Base-by-base conservation (phyloP, 2,113 vertebrate species). In the Zingel zingel region DNA sequence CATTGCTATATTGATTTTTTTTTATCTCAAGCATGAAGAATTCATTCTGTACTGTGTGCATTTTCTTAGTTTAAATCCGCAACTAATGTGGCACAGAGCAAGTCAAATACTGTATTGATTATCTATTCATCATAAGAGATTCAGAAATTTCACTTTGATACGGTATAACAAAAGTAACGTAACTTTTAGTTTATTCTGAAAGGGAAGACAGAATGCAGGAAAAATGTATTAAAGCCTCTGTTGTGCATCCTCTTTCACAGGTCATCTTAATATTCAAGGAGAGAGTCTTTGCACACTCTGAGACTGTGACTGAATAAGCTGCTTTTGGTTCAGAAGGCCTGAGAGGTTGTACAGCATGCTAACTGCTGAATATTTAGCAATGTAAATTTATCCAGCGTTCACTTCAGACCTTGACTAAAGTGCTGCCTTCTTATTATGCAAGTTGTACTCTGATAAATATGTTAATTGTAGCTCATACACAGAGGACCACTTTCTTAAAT, bases 201-300 rank as follows among this genome's bases (percentile, higher is more conserved):
- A 45, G 66, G 30, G 54, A 78, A 67, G 65, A 23, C 58, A 36
- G 62, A 19, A 39, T 53, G 58, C 63, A 56, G 11, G 77, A 25
- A 39, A 58, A 77, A 80, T 16, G 48, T 33, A 82, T 71, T 51
- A 86, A 66, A 80, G 82, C 43, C 73, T 68, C 21, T 84, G 75
- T 62, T 81, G 69, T 80, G 68, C 79, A 68, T 79, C 43, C 50
- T 70, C 66, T 59, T 86, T 64, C 36, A 85, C 85, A 84, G 86
- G 73, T 82, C 82, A 81, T 65, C 30, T 91, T 86, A 81, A 74
- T 87, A 91, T 88, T 89, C 84, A 90, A 86, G 88, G 83, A 86
- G 61, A 68, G 67, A 51, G 71, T 70, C 57, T 61, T 39, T 83
- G 65, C 78, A 74, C 5, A 56, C 85, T 83, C 39, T 6, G 56